A percentile compares a stretch with the other conserved stretches of the same genome.
Conservation (phyloP, 2,113 vertebrate species). For the Leptobrachium ailaonicum region DNA sequence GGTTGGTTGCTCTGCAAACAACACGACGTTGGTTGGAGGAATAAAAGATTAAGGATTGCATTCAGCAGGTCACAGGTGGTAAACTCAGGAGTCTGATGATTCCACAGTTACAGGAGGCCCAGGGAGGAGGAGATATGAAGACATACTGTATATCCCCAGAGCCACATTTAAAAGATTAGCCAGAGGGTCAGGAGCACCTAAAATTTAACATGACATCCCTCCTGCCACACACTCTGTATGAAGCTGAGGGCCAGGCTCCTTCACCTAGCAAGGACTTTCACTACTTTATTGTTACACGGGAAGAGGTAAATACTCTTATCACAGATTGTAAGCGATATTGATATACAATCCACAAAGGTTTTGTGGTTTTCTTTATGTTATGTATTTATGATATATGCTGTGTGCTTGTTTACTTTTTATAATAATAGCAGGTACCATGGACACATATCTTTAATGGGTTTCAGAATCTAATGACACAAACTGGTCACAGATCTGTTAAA, state of each 20-base stretch:
- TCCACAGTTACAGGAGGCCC: background rate
- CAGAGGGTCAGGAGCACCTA: background rate
- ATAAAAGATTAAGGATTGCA: slow-evolving; percentile 35
- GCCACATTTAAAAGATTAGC: slow-evolving; percentile 1
- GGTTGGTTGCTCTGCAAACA: slow-evolving; percentile 33
- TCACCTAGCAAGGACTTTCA: slow-evolving; percentile 53
- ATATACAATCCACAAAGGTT: background rate
- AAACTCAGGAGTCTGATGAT: slow-evolving; percentile 1
- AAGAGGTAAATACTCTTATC: slow-evolving; percentile 40
- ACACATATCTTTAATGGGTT: too few relatives aligned
- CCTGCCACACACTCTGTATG: slow-evolving; percentile 41
- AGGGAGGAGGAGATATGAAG: background rate
- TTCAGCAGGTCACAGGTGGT: slow-evolving; percentile 46
- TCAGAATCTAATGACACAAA: too few relatives aligned
- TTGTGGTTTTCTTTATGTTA: background rate
- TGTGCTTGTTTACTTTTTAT: background rate
- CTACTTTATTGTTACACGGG: slow-evolving; percentile 32
- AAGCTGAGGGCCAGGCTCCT: slow-evolving; percentile 37
- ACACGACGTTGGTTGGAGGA: slow-evolving; percentile 14
- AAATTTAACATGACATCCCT: slow-evolving; percentile 38
- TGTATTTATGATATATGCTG: background rate
- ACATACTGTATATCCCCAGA: background rate
- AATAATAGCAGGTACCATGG: background rate
- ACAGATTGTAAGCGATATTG: background rate
- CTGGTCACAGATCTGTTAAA: too few relatives aligned